phyloP scores from a whole-genome alignment of 35 echinoderm and acorn worm genomes.

The Lytechinus pictus region DNA sequence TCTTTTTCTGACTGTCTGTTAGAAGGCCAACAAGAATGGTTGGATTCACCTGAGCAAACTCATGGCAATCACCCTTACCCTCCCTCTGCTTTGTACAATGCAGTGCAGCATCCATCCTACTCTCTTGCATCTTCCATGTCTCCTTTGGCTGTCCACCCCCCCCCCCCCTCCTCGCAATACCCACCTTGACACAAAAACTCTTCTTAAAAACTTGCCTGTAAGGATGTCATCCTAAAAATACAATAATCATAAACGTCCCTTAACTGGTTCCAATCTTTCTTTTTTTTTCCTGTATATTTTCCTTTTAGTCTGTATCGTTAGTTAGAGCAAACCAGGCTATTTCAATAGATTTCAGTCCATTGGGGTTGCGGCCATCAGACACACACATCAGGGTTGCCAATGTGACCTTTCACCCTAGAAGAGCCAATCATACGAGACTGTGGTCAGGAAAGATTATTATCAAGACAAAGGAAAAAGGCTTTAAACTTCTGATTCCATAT shows the following conservation, averaged over 20 bases:
- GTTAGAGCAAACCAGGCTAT: slow-evolving; percentile 92
- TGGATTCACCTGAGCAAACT: too few relatives aligned
- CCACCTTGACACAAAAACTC: not conserved
- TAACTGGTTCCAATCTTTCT: not conserved
- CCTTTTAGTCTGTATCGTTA: slow-evolving; percentile 81
- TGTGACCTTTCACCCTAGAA: slow-evolving; percentile 88
- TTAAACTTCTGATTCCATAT: slow-evolving; percentile 92
- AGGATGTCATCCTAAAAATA: too few relatives aligned
- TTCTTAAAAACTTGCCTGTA: not conserved
- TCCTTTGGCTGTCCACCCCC: too few relatives aligned
- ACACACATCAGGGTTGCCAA: slow-evolving; percentile 87
- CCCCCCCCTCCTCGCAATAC: not conserved
- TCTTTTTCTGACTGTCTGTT: too few relatives aligned
- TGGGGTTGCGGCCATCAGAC: slow-evolving; percentile 71
- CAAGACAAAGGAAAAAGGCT: slow-evolving; percentile 94
- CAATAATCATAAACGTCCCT: too few relatives aligned
- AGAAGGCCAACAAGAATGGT: too few relatives aligned
- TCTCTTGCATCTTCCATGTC: too few relatives aligned
- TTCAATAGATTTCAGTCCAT: slow-evolving; percentile 86
- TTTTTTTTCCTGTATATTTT: not conserved
- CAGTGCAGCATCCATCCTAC: too few relatives aligned
- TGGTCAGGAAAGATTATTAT: slow-evolving; percentile 98
- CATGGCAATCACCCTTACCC: too few relatives aligned
- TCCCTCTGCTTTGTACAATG: too few relatives aligned
- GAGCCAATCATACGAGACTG: slow-evolving; percentile 80